A percentile compares a stretch with the other conserved stretches of the same genome.
phyloP scores from a whole-genome alignment of 2,797 vertebrate species.

The Sebastolobus altivelis region DNA sequence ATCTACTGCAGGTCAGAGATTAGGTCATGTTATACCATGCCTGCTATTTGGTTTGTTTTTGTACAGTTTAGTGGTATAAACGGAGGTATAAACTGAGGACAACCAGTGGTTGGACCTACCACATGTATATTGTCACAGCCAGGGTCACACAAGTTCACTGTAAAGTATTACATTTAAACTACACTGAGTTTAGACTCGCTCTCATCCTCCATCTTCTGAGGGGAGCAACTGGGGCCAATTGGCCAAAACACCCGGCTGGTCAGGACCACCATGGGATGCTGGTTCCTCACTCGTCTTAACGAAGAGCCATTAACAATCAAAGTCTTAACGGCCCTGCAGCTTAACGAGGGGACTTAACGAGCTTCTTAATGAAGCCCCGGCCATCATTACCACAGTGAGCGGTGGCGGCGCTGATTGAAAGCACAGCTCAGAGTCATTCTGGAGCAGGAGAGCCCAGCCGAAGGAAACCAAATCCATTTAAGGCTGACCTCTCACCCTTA shows the following conservation, averaged over 20 bases:
- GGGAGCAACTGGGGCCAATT: constrained; percentile 67
- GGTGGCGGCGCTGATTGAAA: constrained; percentile 82
- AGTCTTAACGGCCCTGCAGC: constrained; percentile 78
- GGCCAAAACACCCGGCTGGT: constrained; percentile 72
- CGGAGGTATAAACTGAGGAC: background rate
- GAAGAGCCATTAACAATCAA: constrained; percentile 80
- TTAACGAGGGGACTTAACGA: constrained; percentile 87
- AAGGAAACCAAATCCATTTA: constrained; percentile 80
- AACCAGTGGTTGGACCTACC: background rate
- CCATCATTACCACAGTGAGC: constrained; percentile 83
- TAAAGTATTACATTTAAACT: constrained; percentile 35
- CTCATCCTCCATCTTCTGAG: constrained; percentile 43
- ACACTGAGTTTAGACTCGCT: constrained; percentile 12
- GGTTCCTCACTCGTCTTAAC: constrained; percentile 74
- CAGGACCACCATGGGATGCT: constrained; percentile 75
- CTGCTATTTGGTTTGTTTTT: background rate
- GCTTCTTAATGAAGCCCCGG: constrained; percentile 87
- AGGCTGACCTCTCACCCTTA: constrained; percentile 75
- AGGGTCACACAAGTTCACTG: constrained; percentile 19
- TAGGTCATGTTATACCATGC: background rate
- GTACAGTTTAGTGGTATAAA: background rate
- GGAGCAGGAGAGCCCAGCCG: constrained; percentile 63
- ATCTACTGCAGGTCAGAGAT: background rate
- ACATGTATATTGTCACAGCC: background rate
- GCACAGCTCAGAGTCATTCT: constrained; percentile 70